Base-by-base conservation (phyloP, 1,140 invertebrate species). In the Riptortus pedestris region DNA sequence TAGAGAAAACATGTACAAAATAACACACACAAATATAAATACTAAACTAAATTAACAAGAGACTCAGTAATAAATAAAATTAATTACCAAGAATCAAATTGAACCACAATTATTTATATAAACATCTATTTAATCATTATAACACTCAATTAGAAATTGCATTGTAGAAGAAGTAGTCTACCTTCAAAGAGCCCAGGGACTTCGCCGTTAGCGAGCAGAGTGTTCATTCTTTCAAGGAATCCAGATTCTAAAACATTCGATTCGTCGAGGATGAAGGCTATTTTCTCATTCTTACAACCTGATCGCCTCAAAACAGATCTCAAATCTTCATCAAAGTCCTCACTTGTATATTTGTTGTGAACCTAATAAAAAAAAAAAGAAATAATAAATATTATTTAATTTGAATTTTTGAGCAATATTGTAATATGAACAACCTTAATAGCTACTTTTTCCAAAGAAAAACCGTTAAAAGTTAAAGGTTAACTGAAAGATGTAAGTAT, bases 181-280 rank as follows among this genome's bases (percentile, higher is more conserved):
- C 73, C 88, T 76, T 92, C 89, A 71, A 92, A 92, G 14, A 92
- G 75, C 31, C 93, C 93, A 52, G 94, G 93, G 20, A 97, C 93
- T 83, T 99, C 97, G 72, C 96, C 97, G 75, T 99, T 99, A 57
- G 97, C 97, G 58, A 99, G 77, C 22, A 99, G 78, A 0, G 97
- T 99, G 74, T 99, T 99, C 94, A 99, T 98, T 68, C 97, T 80
- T 77, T 99, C 97, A 51, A 99, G 79, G 80, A 99, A 99, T 52
- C 94, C 91, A 12, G 95, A 98, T 78, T 99, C 97, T 43, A 99
- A 76, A 31, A 99, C 96, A 76, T 99, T 99, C 0, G 95, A 98
- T 74, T 99, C 97, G 74, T 99, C 97, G 70, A 99, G 81, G 70
- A 99, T 99, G 73, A 99, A 99, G 38, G 93, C 94, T 52, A 99